Evolutionary conservation across 1,140 invertebrate genomes (phyloP).

Genomic region (Harlomillsia oculata): DNA sequence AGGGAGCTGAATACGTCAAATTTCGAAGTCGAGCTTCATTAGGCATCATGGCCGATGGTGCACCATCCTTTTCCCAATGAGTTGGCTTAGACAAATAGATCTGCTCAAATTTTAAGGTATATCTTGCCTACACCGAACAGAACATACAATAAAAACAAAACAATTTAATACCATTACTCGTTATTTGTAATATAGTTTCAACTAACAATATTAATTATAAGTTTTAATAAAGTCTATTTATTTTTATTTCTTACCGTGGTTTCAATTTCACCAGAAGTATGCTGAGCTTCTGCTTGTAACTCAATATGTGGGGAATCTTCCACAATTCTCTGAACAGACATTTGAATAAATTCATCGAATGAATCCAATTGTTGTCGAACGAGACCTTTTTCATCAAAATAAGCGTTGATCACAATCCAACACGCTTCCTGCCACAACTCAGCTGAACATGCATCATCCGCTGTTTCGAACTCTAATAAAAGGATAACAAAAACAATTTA

Average conservation of each 20-base stretch:
- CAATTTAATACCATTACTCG: background rate
- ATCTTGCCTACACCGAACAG: constrained; percentile 56
- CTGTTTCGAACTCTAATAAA: constrained; percentile 53
- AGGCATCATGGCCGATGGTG: constrained; percentile 97
- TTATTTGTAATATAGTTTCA: background rate
- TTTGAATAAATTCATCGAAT: constrained; percentile 99
- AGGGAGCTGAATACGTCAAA: constrained; percentile 88
- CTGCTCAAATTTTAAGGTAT: constrained; percentile 93
- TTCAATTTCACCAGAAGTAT: constrained; percentile 83
- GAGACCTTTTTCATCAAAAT: constrained; percentile 98
- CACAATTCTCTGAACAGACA: constrained; percentile 97
- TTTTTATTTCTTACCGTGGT: constrained; percentile 55
- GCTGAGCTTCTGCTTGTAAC: constrained; percentile 93
- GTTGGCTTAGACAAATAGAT: constrained; percentile 98
- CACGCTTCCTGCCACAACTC: constrained; percentile 99
- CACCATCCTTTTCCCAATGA: constrained; percentile 99
- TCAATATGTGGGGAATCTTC: constrained; percentile 97
- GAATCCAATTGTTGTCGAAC: constrained; percentile 98
- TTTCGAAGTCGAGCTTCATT: constrained; percentile 87
- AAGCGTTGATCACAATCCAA: constrained; percentile 98
- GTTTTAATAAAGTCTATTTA: background rate
- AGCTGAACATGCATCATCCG: constrained; percentile 81
- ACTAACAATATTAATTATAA: background rate
- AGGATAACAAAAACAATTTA: background rate
- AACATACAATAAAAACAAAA: constrained; percentile 1